Evolutionary conservation across 2,113 vertebrate species (phyloP), one percentile per base, ranked within the genome.

Genomic region (Struthidea cinerea): DNA sequence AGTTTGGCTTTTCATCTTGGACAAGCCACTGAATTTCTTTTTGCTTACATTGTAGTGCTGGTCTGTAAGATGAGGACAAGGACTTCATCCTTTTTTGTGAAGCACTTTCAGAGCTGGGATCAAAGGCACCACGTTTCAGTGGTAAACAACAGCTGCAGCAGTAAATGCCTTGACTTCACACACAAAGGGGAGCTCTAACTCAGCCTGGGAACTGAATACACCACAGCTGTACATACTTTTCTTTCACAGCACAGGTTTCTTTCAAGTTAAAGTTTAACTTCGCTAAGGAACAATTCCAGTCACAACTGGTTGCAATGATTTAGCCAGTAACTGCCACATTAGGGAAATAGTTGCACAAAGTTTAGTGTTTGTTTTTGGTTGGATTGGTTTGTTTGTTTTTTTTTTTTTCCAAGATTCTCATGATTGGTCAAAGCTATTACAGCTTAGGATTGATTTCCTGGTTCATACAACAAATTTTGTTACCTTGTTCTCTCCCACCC

Each of bases 201-300:
- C 56, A 60, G 55, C 63, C 71, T 94, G 87, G 63, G 85, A 96
- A 83, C 44, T 37, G 61, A 93, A 35, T 53, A 32, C 7, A 4
- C 41, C 14, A 59, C 90, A 94, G 89, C 93, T 95, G 78, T 74
- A 86, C 67, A 61, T 67, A 90, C 75, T 94, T 83, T 42, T 55
- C 65, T 93, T 95, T 89, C 82, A 96, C 65, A 89, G 81, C 82
- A 55, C 55, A 44, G 49, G 82, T 92, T 94, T 76, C 88, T 76
- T 14, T 13, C 79, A 87, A 92, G 93, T 96, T 96, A 95, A 96
- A 89, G 0, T 95, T 94, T 95, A 96, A 95, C 95, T 84, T 88
- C 11, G 37, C 32, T 71, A 44, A 57, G 81, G 75, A 90, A 49
- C 55, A 55, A 61, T 89, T 93, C 86, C 84, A 94, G 4, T 87